These are phyloP conservation scores for Toxotes chatareus DNA, from an alignment of 2,113 vertebrate genomes.

Conservation along the genomic window DNA sequence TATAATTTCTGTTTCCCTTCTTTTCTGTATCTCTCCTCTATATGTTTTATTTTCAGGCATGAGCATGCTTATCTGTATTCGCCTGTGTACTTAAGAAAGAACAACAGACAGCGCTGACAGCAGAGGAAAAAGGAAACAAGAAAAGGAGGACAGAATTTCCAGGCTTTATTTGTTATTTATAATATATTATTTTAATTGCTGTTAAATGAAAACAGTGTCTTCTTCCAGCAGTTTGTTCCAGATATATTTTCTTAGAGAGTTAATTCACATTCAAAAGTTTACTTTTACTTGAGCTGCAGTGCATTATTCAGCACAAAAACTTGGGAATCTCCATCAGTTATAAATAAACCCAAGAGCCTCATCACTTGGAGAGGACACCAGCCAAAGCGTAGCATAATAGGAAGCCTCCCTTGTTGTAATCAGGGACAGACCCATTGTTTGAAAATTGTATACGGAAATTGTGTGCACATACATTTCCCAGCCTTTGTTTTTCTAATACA, in stretches of 20 bases:
- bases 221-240: background rate
- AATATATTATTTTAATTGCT: constrained; percentile 1
- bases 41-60: constrained; percentile 28
- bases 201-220: background rate
- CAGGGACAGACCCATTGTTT: constrained; percentile 26
- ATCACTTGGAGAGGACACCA: constrained; percentile 12
- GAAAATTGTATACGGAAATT: constrained; percentile 1
- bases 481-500: constrained; percentile 27
- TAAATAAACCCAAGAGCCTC: constrained; percentile 31
- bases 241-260: background rate
- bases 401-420: constrained; percentile 10
- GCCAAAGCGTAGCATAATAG: constrained; percentile 15
- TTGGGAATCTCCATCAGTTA: constrained; percentile 26
- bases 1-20: constrained; percentile 22
- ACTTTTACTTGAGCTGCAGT: background rate
- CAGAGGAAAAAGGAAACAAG: constrained; percentile 15
- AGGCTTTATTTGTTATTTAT: background rate
- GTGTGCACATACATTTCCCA: constrained; percentile 17
- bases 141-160: constrained; percentile 8
- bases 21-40: constrained; percentile 14
- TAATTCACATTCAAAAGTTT: constrained; percentile 16
- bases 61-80: constrained; percentile 42
- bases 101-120: constrained; percentile 5
- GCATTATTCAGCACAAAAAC: constrained; percentile 6
- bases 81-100: constrained; percentile 17